A percentile compares a stretch with the other conserved stretches of the same genome.
phyloP scores from a whole-genome alignment of 2,797 vertebrate species.

The Scolopax bukidnonensis region DNA sequence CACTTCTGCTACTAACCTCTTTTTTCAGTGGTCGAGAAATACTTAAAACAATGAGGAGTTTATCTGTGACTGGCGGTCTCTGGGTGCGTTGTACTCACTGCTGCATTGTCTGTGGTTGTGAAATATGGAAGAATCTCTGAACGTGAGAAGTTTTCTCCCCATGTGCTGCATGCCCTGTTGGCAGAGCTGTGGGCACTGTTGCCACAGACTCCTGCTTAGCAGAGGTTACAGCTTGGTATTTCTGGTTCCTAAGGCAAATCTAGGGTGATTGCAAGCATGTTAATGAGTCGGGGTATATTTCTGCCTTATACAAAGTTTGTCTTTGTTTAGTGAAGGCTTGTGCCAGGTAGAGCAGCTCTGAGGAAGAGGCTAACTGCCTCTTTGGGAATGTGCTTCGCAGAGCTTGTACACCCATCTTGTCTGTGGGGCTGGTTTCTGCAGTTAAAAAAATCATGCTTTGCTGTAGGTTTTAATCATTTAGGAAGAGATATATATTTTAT shows the following conservation, averaged over 20 bases:
- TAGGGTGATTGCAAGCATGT: background rate
- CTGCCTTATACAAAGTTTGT: background rate
- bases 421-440: background rate
- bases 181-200: background rate
- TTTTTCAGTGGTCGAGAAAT: background rate
- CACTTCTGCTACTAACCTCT: background rate
- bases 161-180: fast-evolving
- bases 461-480: background rate
- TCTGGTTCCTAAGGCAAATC: background rate
- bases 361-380: background rate
- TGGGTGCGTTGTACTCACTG: background rate
- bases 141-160: background rate
- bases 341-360: background rate
- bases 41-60: background rate
- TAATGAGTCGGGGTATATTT: background rate
- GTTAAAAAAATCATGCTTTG: background rate
- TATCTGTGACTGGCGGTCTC: background rate
- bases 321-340: background rate
- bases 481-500: background rate
- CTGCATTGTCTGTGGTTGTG: background rate
- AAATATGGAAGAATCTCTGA: background rate
- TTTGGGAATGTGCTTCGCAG: background rate
- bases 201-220: background rate
- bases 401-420: background rate
- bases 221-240: background rate